Conservation (phyloP, 2,113 vertebrate species). For the Centropristis striata region DNA sequence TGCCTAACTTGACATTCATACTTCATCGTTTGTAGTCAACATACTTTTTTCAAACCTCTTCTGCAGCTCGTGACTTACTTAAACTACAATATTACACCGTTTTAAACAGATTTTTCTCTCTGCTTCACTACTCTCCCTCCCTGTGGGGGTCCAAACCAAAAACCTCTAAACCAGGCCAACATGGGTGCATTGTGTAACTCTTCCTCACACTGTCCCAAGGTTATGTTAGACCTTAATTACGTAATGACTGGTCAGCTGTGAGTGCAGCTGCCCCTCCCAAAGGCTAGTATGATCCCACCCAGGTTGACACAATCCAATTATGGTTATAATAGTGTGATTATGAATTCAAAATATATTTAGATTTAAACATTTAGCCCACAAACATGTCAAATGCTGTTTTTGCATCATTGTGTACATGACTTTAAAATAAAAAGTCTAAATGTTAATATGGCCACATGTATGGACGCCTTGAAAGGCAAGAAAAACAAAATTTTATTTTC, state of each 20-base stretch:
- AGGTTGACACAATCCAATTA: background rate
- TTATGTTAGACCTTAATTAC: slow-evolving; percentile 48
- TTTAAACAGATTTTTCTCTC: background rate
- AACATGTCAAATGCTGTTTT: background rate
- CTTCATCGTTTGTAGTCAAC: slow-evolving; percentile 15
- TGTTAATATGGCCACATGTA: no score
- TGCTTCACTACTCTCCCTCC: background rate
- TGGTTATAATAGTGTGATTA: background rate
- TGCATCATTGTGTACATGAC: no score
- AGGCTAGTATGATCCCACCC: background rate
- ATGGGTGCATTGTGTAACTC: slow-evolving; percentile 43
- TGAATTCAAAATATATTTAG: no score
- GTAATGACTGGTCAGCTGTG: slow-evolving; percentile 33
- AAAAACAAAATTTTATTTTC: no score
- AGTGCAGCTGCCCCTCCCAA: slow-evolving; percentile 7
- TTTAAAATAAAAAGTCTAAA: no score
- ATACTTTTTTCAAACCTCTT: background rate
- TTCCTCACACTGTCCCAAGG: slow-evolving; percentile 36
- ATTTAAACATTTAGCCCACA: no score
- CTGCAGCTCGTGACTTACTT: background rate
- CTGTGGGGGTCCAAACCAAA: slow-evolving; percentile 3
- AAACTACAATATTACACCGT: background rate
- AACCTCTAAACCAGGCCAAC: slow-evolving; percentile 30
- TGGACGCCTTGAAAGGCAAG: no score
- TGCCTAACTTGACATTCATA: background rate